Evolutionary conservation across 2,888 invertebrate genomes (phyloP).

Genomic region (Lepidochrysops patricia): DNA sequence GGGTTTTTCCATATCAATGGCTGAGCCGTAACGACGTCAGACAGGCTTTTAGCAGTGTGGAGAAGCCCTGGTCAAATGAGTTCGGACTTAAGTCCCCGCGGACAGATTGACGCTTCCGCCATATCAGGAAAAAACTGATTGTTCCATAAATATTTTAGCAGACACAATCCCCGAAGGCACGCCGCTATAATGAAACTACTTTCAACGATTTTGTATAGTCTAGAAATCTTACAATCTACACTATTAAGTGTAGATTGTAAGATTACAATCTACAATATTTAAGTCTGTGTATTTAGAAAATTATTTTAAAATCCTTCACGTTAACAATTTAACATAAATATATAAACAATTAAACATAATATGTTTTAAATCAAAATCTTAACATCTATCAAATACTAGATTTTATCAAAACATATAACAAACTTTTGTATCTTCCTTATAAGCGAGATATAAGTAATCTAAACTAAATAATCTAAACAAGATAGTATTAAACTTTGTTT

Average conservation of each 20-base stretch:
- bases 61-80: conserved; percentile 1
- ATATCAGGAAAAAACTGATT: neutral
- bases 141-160: neutral
- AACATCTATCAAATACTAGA: too few relatives aligned
- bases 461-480: too few relatives aligned
- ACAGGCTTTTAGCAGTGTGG: conserved; percentile 10
- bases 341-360: too few relatives aligned
- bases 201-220: neutral
- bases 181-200: neutral
- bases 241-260: neutral
- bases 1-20: too few relatives aligned
- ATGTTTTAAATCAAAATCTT: too few relatives aligned
- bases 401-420: too few relatives aligned
- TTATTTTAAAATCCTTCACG: too few relatives aligned
- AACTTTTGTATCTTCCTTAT: too few relatives aligned
- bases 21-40: neutral
- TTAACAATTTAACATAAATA: too few relatives aligned
- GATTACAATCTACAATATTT: neutral
- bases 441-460: too few relatives aligned
- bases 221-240: neutral
- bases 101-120: conserved; percentile 4
- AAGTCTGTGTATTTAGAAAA: too few relatives aligned
- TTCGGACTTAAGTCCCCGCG: neutral
- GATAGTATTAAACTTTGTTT: too few relatives aligned
- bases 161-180: neutral